These are phyloP conservation scores for Muscicapa striata DNA, from an alignment of 2,797 vertebrate genomes.

Conservation along the genomic window DNA sequence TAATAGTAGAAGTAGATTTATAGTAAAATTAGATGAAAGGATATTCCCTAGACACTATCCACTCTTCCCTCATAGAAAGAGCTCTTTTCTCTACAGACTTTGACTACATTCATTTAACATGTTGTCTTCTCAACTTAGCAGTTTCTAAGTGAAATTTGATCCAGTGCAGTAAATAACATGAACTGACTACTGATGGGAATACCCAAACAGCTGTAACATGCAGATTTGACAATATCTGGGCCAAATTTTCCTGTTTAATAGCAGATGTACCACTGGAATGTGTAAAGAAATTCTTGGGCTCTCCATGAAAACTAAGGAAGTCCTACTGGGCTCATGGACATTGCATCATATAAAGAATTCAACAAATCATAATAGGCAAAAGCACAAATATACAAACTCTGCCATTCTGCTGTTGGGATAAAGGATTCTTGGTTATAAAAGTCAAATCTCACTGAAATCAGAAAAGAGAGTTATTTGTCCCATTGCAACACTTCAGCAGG, in stretches of 20 bases:
- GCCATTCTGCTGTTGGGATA: background rate
- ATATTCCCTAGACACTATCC: slow-evolving; percentile 32
- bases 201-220: background rate
- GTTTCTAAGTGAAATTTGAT: slow-evolving; percentile 5
- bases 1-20: slow-evolving; percentile 36
- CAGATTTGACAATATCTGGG: background rate
- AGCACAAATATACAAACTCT: background rate
- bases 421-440: background rate
- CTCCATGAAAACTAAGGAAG: background rate
- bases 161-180: background rate
- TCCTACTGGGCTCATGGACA: background rate
- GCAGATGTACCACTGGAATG: background rate
- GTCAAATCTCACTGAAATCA: background rate
- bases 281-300: background rate
- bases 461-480: background rate
- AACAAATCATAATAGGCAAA: background rate
- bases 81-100: background rate
- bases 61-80: background rate
- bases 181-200: background rate
- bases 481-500: background rate
- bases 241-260: background rate
- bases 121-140: background rate
- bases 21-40: slow-evolving; percentile 18
- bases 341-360: background rate
- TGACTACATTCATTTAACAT: background rate